These are phyloP conservation scores for Pseudobourletiella spinata DNA, from an alignment of 1,140 invertebrate species.

Conservation along the genomic window DNA sequence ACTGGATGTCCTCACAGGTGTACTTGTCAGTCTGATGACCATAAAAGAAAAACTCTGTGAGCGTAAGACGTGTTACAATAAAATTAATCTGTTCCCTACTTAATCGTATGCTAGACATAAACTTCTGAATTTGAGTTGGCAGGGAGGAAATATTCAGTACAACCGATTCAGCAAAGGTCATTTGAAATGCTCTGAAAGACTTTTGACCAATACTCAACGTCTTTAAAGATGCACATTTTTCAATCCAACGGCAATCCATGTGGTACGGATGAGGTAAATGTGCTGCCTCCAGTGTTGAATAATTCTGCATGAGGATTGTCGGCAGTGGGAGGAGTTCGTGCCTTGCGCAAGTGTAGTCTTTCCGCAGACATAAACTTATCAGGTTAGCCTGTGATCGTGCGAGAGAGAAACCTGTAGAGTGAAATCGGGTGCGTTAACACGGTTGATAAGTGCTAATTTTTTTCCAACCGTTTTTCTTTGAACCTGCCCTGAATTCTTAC, in stretches of 20 bases:
- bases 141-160: not conserved
- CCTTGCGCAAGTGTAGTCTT: not conserved
- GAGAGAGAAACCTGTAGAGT: not conserved
- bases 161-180: not conserved
- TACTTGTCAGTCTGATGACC: not conserved
- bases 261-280: not conserved
- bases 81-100: not conserved
- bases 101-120: not conserved
- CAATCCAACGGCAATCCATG: not conserved
- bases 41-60: not conserved
- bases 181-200: not conserved
- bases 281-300: not conserved
- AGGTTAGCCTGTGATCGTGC: not conserved
- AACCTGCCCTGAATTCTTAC: not conserved
- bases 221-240: not conserved
- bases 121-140: not conserved
- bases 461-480: not conserved
- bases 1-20: not conserved
- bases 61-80: not conserved
- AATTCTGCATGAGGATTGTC: not conserved
- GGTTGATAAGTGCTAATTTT: not conserved
- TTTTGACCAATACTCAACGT: not conserved
- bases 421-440: not conserved
- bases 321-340: not conserved
- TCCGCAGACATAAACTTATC: not conserved